phyloP scores from a whole-genome alignment of 1,140 invertebrate species.

The Aphaenogaster floridana region DNA sequence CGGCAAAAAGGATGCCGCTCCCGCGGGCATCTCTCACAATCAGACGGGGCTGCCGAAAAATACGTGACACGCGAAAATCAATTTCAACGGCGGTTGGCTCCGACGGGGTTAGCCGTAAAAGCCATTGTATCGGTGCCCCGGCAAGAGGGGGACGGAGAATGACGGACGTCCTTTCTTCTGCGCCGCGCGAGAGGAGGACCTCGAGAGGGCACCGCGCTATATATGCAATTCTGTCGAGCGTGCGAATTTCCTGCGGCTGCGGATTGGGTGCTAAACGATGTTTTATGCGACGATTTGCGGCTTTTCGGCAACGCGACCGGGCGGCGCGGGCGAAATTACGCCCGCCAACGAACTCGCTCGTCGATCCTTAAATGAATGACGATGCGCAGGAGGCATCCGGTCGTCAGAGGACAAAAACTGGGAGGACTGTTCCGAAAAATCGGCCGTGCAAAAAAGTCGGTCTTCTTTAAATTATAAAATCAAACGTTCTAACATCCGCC shows the following conservation, averaged over 20 bases:
- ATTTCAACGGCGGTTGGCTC: constrained; percentile 78
- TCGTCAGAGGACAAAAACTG: not conserved
- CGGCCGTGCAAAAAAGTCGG: not conserved
- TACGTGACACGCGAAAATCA: constrained; percentile 82
- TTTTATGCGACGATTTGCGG: constrained; percentile 70
- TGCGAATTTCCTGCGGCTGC: constrained; percentile 63
- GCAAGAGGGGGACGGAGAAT: constrained; percentile 18
- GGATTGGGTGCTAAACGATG: constrained; percentile 62
- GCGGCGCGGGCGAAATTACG: constrained; percentile 38
- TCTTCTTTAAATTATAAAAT: not conserved
- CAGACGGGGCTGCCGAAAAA: constrained; percentile 75
- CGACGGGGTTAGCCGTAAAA: constrained; percentile 66
- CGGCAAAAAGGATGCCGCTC: constrained; percentile 72
- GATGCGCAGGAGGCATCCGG: not conserved
- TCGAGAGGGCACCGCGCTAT: constrained; percentile 24
- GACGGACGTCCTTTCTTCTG: constrained; percentile 45
- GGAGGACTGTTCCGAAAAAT: not conserved
- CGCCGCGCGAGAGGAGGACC: constrained; percentile 38
- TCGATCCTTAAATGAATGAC: constrained; percentile 45
- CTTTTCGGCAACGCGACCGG: constrained; percentile 60
- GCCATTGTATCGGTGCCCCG: constrained; percentile 62
- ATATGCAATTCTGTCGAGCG: constrained; percentile 58
- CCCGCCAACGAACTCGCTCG: constrained; percentile 2
- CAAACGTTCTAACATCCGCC: not conserved
- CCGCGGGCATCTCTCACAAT: constrained; percentile 71